Percentiles rank a stretch among this genome's conserved stretches.
Conservation (phyloP, 2,888 invertebrate species). For the Leptopilina drosophilae region DNA sequence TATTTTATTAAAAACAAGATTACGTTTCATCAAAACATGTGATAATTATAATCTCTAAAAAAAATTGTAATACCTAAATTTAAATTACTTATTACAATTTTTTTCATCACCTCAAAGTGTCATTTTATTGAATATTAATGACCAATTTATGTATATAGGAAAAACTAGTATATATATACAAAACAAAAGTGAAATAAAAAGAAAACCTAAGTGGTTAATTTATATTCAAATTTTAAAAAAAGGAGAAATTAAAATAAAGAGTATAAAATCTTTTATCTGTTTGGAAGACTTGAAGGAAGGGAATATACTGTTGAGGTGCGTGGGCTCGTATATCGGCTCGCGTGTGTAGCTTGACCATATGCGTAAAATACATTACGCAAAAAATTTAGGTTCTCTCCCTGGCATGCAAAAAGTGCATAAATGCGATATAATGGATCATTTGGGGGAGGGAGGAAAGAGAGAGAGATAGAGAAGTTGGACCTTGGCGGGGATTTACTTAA, state of each 20-base stretch:
- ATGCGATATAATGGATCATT: conserved; percentile 64
- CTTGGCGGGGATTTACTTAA: conserved; percentile 72
- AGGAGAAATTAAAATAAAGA: not conserved
- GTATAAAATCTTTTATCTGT: not conserved
- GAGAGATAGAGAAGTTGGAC: no score
- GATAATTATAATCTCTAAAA: no score
- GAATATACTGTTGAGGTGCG: conserved; percentile 45
- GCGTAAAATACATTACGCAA: conserved; percentile 52
- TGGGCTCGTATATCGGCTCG: conserved; percentile 49
- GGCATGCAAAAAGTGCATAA: conserved; percentile 57
- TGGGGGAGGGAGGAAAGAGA: conserved; percentile 50
- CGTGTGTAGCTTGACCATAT: conserved; percentile 50
- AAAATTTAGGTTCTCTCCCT: conserved; percentile 50
- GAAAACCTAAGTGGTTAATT: conserved; percentile 26
- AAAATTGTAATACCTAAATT: no score
- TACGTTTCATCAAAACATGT: no score
- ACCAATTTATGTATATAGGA: no score
- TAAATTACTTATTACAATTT: no score
- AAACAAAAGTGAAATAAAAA: no score
- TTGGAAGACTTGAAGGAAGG: not conserved
- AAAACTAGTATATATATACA: no score
- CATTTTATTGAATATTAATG: no score
- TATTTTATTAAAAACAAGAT: no score
- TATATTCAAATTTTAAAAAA: conserved; percentile 31
- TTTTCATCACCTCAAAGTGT: no score